A percentile compares a stretch with the other conserved stretches of the same genome.
phyloP scores from a whole-genome alignment of 2,888 invertebrate genomes.

The Zygothrica quintamaculata region DNA sequence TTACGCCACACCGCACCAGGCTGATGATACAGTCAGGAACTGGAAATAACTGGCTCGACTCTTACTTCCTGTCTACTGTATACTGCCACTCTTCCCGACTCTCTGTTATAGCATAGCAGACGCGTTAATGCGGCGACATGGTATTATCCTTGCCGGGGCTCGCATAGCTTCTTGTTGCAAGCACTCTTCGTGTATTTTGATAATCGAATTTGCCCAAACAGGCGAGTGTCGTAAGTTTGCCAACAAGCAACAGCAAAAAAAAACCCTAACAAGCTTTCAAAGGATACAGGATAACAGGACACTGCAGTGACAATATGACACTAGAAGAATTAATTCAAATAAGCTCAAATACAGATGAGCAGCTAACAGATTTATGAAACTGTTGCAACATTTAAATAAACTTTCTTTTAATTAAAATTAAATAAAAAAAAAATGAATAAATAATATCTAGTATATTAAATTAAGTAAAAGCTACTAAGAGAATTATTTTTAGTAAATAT shows the following conservation, averaged over 20 bases:
- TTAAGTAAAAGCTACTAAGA: no score
- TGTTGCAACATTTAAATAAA: no score
- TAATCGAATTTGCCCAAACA: slow-evolving; percentile 81
- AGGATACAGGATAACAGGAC: slow-evolving; percentile 29
- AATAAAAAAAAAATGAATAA: no score
- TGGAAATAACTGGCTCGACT: slow-evolving; percentile 2
- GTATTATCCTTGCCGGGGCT: slow-evolving; percentile 57
- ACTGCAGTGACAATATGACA: slow-evolving; percentile 10
- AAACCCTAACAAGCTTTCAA: slow-evolving; percentile 11
- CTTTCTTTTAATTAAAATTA: no score
- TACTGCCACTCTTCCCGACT: slow-evolving; percentile 12
- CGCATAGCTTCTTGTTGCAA: slow-evolving; percentile 20
- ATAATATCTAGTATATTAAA: no score
- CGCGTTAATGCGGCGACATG: slow-evolving; percentile 69
- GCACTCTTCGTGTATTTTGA: slow-evolving; percentile 60
- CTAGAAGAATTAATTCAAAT: slow-evolving; percentile 42
- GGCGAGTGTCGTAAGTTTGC: slow-evolving; percentile 61
- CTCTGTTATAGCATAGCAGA: slow-evolving; percentile 12
- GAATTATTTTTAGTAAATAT: slow-evolving; percentile 2
- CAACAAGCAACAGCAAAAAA: slow-evolving; percentile 23
- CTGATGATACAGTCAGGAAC: background rate
- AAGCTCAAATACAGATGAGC: background rate
- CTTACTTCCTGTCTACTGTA: background rate
- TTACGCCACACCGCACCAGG: slow-evolving; percentile 43
- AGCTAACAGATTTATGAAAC: no score